Conservation (phyloP, 2,888 invertebrate genomes). For the Ormyrus rosae region DNA sequence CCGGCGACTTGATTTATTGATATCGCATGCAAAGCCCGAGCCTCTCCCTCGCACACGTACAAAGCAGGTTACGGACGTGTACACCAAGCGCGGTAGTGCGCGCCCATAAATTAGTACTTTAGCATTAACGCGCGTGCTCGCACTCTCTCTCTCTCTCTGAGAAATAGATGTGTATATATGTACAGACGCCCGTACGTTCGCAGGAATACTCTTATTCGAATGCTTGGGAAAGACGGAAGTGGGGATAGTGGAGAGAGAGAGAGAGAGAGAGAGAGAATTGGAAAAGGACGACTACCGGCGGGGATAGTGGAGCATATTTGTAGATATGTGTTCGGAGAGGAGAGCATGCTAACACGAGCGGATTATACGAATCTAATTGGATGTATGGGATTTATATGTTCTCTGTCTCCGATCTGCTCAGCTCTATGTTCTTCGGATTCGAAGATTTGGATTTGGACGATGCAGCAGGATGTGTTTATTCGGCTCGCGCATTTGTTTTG, state of each 20-base stretch:
- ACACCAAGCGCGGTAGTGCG: constrained; percentile 1
- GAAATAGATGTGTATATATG: neutral
- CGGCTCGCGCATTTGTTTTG: constrained; percentile 3
- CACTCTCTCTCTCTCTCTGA: constrained; percentile 42
- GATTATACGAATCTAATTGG: constrained; percentile 74
- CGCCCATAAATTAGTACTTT: constrained; percentile 73
- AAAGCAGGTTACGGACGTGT: constrained; percentile 14
- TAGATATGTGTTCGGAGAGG: neutral
- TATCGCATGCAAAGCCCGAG: constrained; percentile 76
- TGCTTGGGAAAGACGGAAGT: constrained; percentile 11
- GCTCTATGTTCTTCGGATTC: neutral
- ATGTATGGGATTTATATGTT: constrained; percentile 69
- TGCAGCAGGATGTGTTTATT: neutral
- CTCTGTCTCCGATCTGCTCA: constrained; percentile 20
- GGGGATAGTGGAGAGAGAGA: constrained; percentile 54
- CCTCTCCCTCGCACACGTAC: neutral
- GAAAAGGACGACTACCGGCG: neutral
- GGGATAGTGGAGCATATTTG: neutral
- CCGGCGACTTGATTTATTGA: constrained; percentile 76
- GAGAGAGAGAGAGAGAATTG: neutral
- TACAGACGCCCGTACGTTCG: neutral
- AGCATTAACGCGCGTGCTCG: constrained; percentile 68
- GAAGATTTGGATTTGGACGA: constrained; percentile 22
- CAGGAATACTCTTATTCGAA: constrained; percentile 16
- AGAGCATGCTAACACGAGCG: constrained; percentile 58